Percentiles rank a stretch among this genome's conserved stretches.
Evolutionary conservation across 2,113 vertebrate species (phyloP).

Genomic region (Cathartes aura): DNA sequence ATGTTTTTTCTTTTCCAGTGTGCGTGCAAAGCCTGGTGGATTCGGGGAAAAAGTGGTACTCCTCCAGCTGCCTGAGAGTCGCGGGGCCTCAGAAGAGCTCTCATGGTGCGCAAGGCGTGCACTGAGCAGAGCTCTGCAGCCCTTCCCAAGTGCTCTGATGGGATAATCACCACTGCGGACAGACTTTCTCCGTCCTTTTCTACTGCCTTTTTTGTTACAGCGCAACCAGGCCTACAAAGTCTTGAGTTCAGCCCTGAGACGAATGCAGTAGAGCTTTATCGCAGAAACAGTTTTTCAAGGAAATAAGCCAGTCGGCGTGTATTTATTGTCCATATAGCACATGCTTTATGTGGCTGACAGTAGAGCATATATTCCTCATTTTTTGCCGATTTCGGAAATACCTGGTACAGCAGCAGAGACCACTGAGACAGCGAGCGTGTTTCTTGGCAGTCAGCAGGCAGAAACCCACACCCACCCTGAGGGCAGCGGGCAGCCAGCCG

Average conservation of each 20-base stretch:
- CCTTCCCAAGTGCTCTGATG: accelerated
- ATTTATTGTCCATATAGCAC: background rate
- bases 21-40: background rate
- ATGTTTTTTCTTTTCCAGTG: background rate
- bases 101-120: accelerated
- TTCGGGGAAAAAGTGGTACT: too few species aligned
- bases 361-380: background rate
- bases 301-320: background rate
- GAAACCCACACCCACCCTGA: accelerated
- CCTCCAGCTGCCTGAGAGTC: background rate
- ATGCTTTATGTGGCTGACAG: background rate
- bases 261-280: background rate
- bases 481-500: background rate
- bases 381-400: background rate
- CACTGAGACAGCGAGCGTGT: accelerated
- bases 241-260: background rate
- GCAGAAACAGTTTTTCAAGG: background rate
- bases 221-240: background rate
- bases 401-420: background rate
- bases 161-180: accelerated
- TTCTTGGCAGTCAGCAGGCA: background rate
- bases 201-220: background rate
- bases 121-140: background rate
- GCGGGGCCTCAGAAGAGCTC: background rate
- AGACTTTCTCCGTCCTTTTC: too few species aligned